A percentile compares a stretch with the other conserved stretches of the same genome.
Conservation (phyloP, 1,140 invertebrate species). For the Atta texana region DNA sequence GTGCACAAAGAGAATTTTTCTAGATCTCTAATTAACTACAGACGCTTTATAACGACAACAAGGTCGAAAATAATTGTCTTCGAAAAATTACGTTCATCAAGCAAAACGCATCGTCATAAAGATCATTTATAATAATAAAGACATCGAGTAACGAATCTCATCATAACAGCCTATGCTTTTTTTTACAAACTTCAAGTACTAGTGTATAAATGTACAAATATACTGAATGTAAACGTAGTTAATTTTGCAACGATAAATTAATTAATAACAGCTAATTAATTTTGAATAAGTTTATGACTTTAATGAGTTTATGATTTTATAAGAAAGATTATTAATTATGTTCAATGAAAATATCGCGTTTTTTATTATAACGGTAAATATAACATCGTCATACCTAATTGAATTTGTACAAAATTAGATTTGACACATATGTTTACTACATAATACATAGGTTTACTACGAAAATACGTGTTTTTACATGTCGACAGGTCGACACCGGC, state of each 20-base stretch:
- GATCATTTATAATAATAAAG: slow-evolving; percentile 20
- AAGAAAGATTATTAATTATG: neutral
- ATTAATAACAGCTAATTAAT: neutral
- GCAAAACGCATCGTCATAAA: slow-evolving; percentile 20
- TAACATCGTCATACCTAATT: neutral
- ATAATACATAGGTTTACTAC: slow-evolving; percentile 48
- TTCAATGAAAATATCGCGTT: neutral
- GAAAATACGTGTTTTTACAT: slow-evolving; percentile 76
- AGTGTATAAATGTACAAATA: neutral
- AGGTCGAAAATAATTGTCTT: slow-evolving; percentile 11
- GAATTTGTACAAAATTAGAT: slow-evolving; percentile 2
- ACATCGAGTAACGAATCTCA: neutral
- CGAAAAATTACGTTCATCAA: slow-evolving; percentile 8
- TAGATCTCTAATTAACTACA: slow-evolving; percentile 18
- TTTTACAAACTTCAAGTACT: neutral
- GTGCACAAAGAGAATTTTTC: slow-evolving; percentile 14
- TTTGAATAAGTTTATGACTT: neutral
- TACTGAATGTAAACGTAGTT: neutral
- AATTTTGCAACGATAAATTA: neutral
- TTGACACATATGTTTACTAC: neutral
- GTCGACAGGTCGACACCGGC: slow-evolving; percentile 73
- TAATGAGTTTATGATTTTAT: neutral
- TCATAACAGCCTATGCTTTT: neutral
- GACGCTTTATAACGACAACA: neutral
- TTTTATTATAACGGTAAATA: neutral